Percentiles rank a stretch among this genome's conserved stretches.
phyloP scores from a whole-genome alignment of 2,888 invertebrate genomes.

The Drosophila diplacantha region DNA sequence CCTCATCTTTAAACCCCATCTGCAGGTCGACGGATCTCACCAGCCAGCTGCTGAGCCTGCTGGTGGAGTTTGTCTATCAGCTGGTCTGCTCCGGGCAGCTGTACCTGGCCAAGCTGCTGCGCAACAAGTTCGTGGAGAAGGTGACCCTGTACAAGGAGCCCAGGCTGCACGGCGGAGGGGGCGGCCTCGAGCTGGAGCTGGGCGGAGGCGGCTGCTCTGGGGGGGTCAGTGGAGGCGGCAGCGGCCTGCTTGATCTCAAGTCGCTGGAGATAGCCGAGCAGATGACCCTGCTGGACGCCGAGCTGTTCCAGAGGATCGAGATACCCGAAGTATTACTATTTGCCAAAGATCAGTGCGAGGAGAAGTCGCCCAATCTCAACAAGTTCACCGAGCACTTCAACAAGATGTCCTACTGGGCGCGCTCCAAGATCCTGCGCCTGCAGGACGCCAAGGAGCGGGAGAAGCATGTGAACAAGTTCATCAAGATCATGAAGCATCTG shows the following conservation, averaged over 20 bases:
- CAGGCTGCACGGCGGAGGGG: conserved; percentile 67
- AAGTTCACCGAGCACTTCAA: conserved; percentile 99
- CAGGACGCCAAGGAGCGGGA: conserved; percentile 96
- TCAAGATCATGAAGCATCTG: conserved; percentile 98
- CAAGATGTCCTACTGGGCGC: conserved; percentile 99
- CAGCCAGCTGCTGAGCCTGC: conserved; percentile 85
- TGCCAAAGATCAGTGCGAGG: conserved; percentile 98
- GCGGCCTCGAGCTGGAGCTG: conserved; percentile 45
- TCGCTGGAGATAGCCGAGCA: conserved; percentile 97
- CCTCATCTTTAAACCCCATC: no score
- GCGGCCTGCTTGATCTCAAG: conserved; percentile 92
- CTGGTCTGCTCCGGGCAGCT: conserved; percentile 94
- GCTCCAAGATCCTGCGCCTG: conserved; percentile 94
- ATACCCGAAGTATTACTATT: conserved; percentile 97
- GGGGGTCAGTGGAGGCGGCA: conserved; percentile 61
- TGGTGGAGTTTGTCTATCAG: conserved; percentile 96
- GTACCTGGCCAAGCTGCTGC: conserved; percentile 91
- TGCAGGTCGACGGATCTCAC: conserved; percentile 90
- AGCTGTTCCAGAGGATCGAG: conserved; percentile 96
- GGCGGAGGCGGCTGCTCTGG: conserved; percentile 72
- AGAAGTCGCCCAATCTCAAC: conserved; percentile 96
- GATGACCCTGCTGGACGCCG: conserved; percentile 97
- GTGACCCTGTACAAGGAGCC: conserved; percentile 75
- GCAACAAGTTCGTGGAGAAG: conserved; percentile 94
- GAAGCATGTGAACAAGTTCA: conserved; percentile 94